These are phyloP conservation scores for Trogon melanurus DNA, from an alignment of 2,113 vertebrate species.

Conservation along the genomic window DNA sequence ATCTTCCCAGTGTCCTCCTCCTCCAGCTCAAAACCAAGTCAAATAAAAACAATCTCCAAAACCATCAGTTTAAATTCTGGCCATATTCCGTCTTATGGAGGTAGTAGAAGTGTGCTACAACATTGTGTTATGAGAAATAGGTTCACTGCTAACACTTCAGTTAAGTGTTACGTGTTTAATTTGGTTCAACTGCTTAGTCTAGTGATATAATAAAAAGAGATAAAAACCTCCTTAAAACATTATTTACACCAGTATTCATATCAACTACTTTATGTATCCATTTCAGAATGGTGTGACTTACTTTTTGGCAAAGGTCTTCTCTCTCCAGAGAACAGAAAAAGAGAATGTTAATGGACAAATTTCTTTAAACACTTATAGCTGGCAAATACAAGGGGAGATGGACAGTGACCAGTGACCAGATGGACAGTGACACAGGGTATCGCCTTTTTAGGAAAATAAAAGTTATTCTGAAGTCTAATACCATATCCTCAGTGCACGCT, in stretches of 20 bases:
- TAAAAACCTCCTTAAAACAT: not conserved
- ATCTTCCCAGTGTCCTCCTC: not conserved
- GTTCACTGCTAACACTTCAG: not conserved
- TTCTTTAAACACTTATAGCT: not conserved
- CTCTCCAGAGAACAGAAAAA: not conserved
- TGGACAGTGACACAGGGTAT: not conserved
- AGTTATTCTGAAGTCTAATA: not conserved
- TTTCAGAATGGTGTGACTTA: not conserved
- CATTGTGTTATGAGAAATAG: not conserved
- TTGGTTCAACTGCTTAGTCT: not conserved
- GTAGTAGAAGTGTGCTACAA: not conserved
- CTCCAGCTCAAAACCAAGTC: not conserved
- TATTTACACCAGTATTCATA: not conserved
- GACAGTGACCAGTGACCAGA: not conserved
- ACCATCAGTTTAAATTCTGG: too few species aligned
- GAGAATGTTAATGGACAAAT: not conserved
- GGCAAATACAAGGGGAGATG: not conserved
- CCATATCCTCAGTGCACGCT: not conserved
- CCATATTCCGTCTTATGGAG: not conserved
- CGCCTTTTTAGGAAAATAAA: not conserved
- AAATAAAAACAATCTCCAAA: not conserved
- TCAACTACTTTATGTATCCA: not conserved
- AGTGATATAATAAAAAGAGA: not conserved
- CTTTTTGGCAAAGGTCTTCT: not conserved
- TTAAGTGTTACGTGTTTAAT: not conserved